Evolutionary conservation across 2,888 invertebrate genomes (phyloP).

Genomic region (Seira musarum): DNA sequence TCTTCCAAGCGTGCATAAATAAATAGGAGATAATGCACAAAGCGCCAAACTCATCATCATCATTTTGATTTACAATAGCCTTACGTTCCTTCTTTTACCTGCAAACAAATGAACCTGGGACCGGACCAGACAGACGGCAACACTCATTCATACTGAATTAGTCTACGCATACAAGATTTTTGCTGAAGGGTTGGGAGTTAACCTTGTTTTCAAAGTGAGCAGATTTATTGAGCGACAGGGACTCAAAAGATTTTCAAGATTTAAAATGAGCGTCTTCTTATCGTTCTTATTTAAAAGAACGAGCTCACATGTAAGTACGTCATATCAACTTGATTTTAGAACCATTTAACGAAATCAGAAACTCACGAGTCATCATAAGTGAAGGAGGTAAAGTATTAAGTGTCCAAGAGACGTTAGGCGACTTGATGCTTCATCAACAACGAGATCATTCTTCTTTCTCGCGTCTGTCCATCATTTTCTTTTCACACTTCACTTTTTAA

Average conservation of each 20-base stretch:
- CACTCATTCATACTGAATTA: slow-evolving; percentile 19
- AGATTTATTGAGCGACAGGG: slow-evolving; percentile 67
- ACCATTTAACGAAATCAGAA: too few species aligned
- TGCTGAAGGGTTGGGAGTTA: slow-evolving; percentile 66
- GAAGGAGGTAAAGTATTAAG: too few species aligned
- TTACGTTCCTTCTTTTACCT: too few species aligned
- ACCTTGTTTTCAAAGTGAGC: slow-evolving; percentile 64
- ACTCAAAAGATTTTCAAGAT: slow-evolving; percentile 48
- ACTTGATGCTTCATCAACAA: slow-evolving; percentile 19
- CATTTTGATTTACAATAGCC: slow-evolving; percentile 19
- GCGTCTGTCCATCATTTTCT: slow-evolving; percentile 5
- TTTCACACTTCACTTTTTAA: background rate
- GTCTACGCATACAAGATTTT: slow-evolving; percentile 5
- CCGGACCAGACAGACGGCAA: slow-evolving; percentile 24
- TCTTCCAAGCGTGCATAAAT: too few species aligned
- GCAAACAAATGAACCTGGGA: too few species aligned
- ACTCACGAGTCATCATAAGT: too few species aligned
- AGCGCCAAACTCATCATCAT: slow-evolving; percentile 23
- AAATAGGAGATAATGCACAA: slow-evolving; percentile 17
- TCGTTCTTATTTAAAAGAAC: too few species aligned
- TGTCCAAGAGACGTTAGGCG: too few species aligned
- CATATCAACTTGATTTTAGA: too few species aligned
- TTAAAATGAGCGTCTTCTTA: too few species aligned
- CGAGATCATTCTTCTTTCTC: slow-evolving; percentile 11
- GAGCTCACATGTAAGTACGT: too few species aligned